Base-by-base conservation (phyloP, 2,797 vertebrate species). In the Ibycter americanus region DNA sequence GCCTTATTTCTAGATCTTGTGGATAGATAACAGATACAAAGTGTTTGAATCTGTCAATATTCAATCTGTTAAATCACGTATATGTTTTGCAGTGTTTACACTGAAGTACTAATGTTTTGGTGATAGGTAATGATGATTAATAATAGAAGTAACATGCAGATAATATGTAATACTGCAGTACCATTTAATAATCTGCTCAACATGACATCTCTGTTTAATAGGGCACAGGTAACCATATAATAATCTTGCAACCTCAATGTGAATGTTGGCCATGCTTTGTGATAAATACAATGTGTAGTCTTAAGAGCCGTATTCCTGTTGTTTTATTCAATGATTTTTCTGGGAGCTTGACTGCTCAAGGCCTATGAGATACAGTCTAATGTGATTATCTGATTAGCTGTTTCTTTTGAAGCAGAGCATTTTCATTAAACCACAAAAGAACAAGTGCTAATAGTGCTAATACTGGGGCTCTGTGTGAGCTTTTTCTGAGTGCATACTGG, bases 1-100 rank as follows among this genome's bases (percentile, higher is more conserved):
- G 93, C 96, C 95, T 97, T 95, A 96, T 87, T 93, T 93, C 85
- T 78, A 90, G 47, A 72, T 73, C 51, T 88, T 42, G 58, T 88
- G 58, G 34, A 70, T 31, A 95, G 63, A 42, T 52, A 87, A 79
- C 89, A 81, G 81, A 92, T 80, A 36, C 61, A 59, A 81, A 87
- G 42, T 32, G 63, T 93, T 72, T 80, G 62, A 90, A 68, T 42
- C 87, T 83, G 90, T 83, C 62, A 67, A 54, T 95, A 63, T 83
- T 80, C 49, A 56, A 47, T 91, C 77, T 93, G 76, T 83, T 82
- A 72, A 90, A 90, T 59, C 26, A 34, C 1, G 0, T 93, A 6
- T 70, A 46, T 46, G 54, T 92, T 89, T 94, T 9, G 4, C 63
- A 77, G 81, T 73, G 77, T 90, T 90, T 91, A 70, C 76, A 59